Evolutionary conservation across 1,140 invertebrate genomes (phyloP).

Genomic region (Pogonus chalceus): DNA sequence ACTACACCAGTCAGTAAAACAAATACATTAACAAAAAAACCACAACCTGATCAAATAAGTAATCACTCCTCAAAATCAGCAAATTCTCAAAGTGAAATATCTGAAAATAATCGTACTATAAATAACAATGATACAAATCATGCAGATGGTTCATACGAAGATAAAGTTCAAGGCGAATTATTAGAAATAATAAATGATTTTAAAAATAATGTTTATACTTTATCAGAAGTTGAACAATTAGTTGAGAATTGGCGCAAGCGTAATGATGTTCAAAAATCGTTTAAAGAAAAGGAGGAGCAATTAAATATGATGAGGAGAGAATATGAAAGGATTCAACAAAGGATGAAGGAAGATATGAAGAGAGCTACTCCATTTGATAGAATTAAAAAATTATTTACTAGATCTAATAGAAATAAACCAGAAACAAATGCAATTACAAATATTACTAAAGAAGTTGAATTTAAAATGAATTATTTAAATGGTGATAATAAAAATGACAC

Average conservation of each 20-base stretch:
- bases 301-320: conserved; percentile 66
- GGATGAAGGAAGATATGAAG: conserved; percentile 54
- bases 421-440: conserved; percentile 31
- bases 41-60: conserved; percentile 4
- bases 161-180: conserved; percentile 60
- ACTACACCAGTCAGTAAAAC: not conserved
- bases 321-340: conserved; percentile 70
- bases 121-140: too few relatives aligned
- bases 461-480: not conserved
- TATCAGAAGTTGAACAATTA: conserved; percentile 71
- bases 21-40: not conserved
- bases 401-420: conserved; percentile 34
- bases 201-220: conserved; percentile 78
- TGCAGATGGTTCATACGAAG: conserved; percentile 19
- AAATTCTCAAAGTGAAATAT: conserved; percentile 26
- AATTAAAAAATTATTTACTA: conserved; percentile 65
- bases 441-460: conserved; percentile 22
- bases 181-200: conserved; percentile 82
- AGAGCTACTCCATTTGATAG: conserved; percentile 67
- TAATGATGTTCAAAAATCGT: conserved; percentile 74
- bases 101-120: not conserved
- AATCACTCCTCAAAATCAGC: conserved; percentile 9
- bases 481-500: conserved; percentile 8
- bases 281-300: conserved; percentile 74
- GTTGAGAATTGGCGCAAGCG: conserved; percentile 76